A percentile compares a stretch with the other conserved stretches of the same genome.
phyloP scores from a whole-genome alignment of 2,888 invertebrate species.

The Trissonchulus sp. region DNA sequence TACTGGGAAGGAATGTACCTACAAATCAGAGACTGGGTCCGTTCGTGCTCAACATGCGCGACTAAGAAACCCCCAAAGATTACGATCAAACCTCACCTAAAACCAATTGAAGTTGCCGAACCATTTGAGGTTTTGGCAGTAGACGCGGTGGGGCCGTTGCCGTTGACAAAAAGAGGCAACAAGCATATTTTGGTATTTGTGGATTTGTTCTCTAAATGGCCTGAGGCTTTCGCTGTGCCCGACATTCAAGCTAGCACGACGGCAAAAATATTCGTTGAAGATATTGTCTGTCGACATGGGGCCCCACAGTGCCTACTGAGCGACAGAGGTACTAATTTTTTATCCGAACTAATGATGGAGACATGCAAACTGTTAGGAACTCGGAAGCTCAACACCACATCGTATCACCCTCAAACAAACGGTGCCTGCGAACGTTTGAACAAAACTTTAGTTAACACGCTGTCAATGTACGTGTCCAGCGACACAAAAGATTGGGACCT shows the following conservation, averaged over 20 bases:
- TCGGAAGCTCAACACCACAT: constrained; percentile 28
- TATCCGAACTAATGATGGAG: constrained; percentile 31
- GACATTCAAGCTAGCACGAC: constrained; percentile 44
- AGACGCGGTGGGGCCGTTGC: constrained; percentile 36
- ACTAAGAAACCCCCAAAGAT: constrained; percentile 18
- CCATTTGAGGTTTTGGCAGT: background rate
- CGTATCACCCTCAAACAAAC: constrained; percentile 36
- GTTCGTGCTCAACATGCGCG: constrained; percentile 30
- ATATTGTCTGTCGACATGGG: constrained; percentile 36
- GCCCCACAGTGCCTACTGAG: constrained; percentile 36
- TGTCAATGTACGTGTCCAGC: background rate
- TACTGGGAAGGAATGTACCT: constrained; percentile 36
- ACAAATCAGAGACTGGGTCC: constrained; percentile 29
- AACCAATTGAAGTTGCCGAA: background rate
- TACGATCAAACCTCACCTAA: background rate
- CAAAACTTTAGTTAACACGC: constrained; percentile 34
- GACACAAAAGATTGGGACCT: constrained; percentile 40
- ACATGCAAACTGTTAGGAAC: constrained; percentile 32
- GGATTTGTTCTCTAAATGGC: constrained; percentile 36
- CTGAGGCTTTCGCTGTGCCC: constrained; percentile 41
- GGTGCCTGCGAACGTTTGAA: constrained; percentile 40
- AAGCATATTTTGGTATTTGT: constrained; percentile 38
- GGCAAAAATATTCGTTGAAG: constrained; percentile 37
- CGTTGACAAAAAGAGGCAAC: constrained; percentile 32
- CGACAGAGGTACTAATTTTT: constrained; percentile 38